Evolutionary conservation across 2,113 vertebrate species (phyloP), one percentile per base, ranked within the genome.

Genomic region (Stictonetta naevosa): DNA sequence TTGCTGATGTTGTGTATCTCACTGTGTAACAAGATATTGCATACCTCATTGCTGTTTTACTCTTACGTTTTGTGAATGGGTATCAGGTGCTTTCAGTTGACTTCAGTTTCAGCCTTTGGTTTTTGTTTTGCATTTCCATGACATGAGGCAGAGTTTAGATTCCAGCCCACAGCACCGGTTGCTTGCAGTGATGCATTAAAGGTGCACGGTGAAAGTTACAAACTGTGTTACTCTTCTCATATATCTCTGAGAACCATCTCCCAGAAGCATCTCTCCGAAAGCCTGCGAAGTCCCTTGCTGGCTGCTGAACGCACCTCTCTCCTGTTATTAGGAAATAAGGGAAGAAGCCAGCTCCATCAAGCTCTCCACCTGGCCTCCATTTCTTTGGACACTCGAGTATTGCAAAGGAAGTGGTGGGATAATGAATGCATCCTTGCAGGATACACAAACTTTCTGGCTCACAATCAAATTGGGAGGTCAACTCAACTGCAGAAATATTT

Each of bases 381-480:
- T 94, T 88, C 68, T 88, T 3, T 14, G 80, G 71, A 82, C 90
- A 59, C 73, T 71, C 50, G 83, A 83, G 93, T 44, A 91, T n/a
- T 89, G 50, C 0, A 2, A 73, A 94, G 91, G 93, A 95, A 96
- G 86, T 81, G 56, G 89, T 91, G n/a, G 81, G 79, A 95, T 83
- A 86, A 90, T 67, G 52, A 89, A 88, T 62, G 73, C 46, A 78
- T 89, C 93, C 59, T 86, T 71, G 83, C 64, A 94, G 81, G 66
- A 91, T 79, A 95, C 33, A 81, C 74, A 76, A 87, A 82, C 74
- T 85, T 93, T 48, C 92, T 96, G 93, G 90, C 89, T 95, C 60
- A 75, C 78, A 95, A 71, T 66, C 93, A 94, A 71, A 94, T 19
- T 34, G 75, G 93, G 90, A 91, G 92, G 93, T 96, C 95, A 94